Percentiles rank a stretch among this genome's conserved stretches.
phyloP scores from a whole-genome alignment of 2,888 invertebrate species.

The Acanthosepion pharaonis region DNA sequence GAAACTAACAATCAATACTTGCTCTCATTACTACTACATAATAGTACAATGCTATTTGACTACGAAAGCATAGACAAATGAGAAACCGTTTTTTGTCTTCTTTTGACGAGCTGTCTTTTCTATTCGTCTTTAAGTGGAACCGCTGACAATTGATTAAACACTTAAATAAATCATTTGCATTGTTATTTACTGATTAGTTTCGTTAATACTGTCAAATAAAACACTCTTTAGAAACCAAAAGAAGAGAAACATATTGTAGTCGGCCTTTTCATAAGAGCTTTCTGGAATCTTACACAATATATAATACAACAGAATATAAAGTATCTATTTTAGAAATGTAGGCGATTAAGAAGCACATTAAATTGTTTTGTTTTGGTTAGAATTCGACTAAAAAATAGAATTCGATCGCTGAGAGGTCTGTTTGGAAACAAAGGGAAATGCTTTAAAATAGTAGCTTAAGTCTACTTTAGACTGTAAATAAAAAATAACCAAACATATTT shows the following conservation, averaged over 20 bases:
- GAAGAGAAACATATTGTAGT: background rate
- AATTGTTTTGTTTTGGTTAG: background rate
- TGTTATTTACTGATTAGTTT: background rate
- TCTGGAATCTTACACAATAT: background rate
- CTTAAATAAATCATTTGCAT: background rate
- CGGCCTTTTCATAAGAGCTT: background rate
- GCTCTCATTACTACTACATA: background rate
- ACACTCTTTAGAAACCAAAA: background rate
- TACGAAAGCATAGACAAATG: background rate
- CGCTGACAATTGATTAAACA: background rate
- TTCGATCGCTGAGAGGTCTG: too few species aligned
- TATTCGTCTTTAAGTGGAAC: background rate
- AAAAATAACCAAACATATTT: too few species aligned
- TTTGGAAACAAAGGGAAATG: too few species aligned
- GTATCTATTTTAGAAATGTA: background rate
- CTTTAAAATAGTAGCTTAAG: too few species aligned
- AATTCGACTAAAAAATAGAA: background rate
- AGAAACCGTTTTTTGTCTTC: background rate
- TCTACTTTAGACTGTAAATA: too few species aligned
- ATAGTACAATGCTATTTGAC: background rate
- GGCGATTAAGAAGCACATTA: background rate
- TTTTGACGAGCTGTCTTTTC: background rate
- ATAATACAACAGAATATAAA: background rate
- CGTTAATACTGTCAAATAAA: background rate
- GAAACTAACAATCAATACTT: background rate